Percentiles rank a stretch among this genome's conserved stretches.
phyloP scores from a whole-genome alignment of 2,888 invertebrate genomes.

The Noctua comes region DNA sequence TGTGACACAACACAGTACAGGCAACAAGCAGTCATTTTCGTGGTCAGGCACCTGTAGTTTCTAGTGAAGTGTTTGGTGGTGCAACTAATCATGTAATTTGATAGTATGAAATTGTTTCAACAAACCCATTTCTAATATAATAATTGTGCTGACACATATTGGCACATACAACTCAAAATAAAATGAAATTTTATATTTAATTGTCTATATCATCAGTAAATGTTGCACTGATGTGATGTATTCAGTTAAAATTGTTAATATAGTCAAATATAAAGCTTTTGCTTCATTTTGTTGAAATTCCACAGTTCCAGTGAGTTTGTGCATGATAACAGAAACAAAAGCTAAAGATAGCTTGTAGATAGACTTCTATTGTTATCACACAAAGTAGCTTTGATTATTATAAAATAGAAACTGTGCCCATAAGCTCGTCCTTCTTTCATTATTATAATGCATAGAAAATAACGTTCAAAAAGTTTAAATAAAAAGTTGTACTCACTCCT shows the following conservation, averaged over 20 bases:
- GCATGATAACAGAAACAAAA: conserved; percentile 9
- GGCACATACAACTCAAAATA: neutral
- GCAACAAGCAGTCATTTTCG: conserved; percentile 19
- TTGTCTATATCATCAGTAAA: neutral
- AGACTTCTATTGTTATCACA: conserved; percentile 43
- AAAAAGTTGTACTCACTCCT: conserved; percentile 60
- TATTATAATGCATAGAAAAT: conserved; percentile 35
- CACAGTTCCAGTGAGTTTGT: neutral
- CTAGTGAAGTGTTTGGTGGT: conserved; percentile 30
- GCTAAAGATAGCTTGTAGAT: conserved; percentile 7
- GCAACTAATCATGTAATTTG: conserved; percentile 42
- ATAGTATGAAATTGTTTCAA: conserved; percentile 15
- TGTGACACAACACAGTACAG: conserved; percentile 25
- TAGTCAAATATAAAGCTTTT: conserved; percentile 8
- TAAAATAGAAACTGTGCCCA: conserved; percentile 5
- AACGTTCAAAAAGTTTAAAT: conserved; percentile 54
- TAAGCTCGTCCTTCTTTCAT: conserved; percentile 16
- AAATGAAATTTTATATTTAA: neutral
- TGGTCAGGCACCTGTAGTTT: conserved; percentile 34
- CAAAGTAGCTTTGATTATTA: conserved; percentile 28
- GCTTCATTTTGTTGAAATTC: neutral
- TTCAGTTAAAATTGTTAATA: conserved; percentile 1
- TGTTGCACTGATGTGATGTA: conserved; percentile 10
- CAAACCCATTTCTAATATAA: neutral
- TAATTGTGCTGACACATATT: neutral